Base-by-base conservation (phyloP, 2,888 invertebrate genomes). In the Drosophila nr. perissopoda region DNA sequence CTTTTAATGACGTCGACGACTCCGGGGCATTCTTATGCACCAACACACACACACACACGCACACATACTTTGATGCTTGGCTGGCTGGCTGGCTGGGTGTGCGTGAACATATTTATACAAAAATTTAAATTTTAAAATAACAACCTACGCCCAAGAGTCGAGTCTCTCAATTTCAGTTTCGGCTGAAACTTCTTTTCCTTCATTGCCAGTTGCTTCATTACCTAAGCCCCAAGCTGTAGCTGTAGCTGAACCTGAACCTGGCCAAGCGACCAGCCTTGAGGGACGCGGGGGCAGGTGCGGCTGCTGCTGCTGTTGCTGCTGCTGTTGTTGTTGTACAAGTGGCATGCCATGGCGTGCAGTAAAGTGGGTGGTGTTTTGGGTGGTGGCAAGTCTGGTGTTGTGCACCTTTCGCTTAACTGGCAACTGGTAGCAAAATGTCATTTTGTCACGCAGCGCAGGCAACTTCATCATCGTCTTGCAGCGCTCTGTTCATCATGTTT, bases 101-200 rank as follows among this genome's bases (percentile, higher is more conserved):
- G 76, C 73, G 67, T 80, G 65, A 72, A 73, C 79, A 80, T 84
- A 87, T 89, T 89, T 87, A 87, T 82, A 85, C 83, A 77, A 80
- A 89, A 89, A 89, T 87, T 88, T 89, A 89, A 89, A 87, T 87
- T 87, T 87, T 87, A 87, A 89, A 87, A 90, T 78, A 89, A 89
- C 90, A 87, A 79, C 73, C 83, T 71, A 70, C 65, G 70, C 65
- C 57, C 38, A 7, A 45, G 27, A 16, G 8, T 25, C 25, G 45
- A 45, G 45, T 45, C 63, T 65, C 63, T n/a, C 21, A 54, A 42
- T 59, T 67, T 74, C 45, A 13, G 58, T 60, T 52, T 45, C 8
- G 45, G 48, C 59, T 60, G 64, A n/a, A 52, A 63, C 64, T 79
- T 54, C 48, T 63, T 57, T 61, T 57, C 65, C 83, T 77, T 72